Evolutionary conservation across 1,140 invertebrate genomes (phyloP), one percentile per base, ranked within the genome.

Genomic region (Drosophila nannoptera): DNA sequence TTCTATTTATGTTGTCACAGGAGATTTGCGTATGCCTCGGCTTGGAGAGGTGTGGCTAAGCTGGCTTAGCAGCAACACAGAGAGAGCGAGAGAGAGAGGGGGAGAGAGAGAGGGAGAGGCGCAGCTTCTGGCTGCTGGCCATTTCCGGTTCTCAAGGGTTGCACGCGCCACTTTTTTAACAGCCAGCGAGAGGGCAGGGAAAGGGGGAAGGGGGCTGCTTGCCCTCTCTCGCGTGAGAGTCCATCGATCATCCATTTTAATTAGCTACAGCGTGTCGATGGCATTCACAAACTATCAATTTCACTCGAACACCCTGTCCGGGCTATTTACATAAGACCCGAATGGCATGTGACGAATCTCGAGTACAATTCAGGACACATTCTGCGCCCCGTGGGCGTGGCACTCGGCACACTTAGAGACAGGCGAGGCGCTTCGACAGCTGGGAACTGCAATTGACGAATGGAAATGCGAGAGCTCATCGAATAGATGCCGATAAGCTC

Each of bases 1-100:
- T 87, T 78, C 75, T 87, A 87, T 87, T 87, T 87, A 87, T 87
- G 80, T 87, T 87, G 84, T 84, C 84, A 77, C 74, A 87, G 68
- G 75, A 87, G 84, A 87, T 87, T 87, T 87, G 86, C 58, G 60
- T 40, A 43, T 4, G 32, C 35, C 59, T 50, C 42, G 42, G 52
- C 59, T 63, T 69, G 48, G 65, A 49, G 60, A 77, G 73, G 81
- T 86, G 80, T 80, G 62, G 52, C 62, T 77, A 84, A 86, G 81
- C 73, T 78, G 81, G 77, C 81, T 86, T 80, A 68, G 59, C 50
- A 32, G 46, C 63, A 70, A 65, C 66, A 77, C 77, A 59, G 38
- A 14, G 40, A 43, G 40, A 4, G 38, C 8, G 40, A 4, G 4
- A 42, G 40, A 58, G 48, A n/a, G 22, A 2, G 22, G 1, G 22